Conservation (phyloP, 2,888 invertebrate species). For the Pseudococcus viburni region DNA sequence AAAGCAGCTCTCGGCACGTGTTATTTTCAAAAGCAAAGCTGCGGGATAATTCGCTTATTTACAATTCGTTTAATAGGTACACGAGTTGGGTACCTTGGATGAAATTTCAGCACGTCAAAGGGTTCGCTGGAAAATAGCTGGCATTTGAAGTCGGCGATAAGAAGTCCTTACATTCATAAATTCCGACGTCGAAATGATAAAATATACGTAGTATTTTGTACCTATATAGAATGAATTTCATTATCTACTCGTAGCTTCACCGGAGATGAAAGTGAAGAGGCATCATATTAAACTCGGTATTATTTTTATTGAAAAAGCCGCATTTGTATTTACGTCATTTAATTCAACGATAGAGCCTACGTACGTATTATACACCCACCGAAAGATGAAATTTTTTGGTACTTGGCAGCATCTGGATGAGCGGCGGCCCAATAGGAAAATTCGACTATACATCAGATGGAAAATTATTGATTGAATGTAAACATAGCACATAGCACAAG, state of each 20-base stretch:
- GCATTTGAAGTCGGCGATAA: neutral
- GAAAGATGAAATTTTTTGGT: slow-evolving; percentile 2
- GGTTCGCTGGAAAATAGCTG: neutral
- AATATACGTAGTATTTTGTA: neutral
- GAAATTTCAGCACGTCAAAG: neutral
- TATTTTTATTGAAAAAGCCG: slow-evolving; percentile 28
- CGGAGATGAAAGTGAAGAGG: neutral
- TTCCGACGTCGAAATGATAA: neutral
- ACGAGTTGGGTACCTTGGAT: neutral
- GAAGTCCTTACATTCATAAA: neutral
- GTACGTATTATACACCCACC: slow-evolving; percentile 6
- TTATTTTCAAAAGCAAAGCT: neutral
- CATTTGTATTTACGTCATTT: slow-evolving; percentile 34
- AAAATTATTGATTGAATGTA: slow-evolving; percentile 49
- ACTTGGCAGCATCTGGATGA: slow-evolving; percentile 22
- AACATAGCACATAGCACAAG: slow-evolving; percentile 9
- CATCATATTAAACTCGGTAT: slow-evolving; percentile 10
- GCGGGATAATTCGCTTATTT: neutral
- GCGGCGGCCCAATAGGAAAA: neutral
- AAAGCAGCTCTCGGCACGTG: slow-evolving; percentile 13
- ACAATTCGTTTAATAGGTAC: neutral
- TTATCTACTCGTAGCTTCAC: neutral
- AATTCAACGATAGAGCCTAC: neutral
- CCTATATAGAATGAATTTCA: neutral
- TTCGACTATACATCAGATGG: slow-evolving; percentile 16